Evolutionary conservation across 2,888 invertebrate species (phyloP).

Genomic region (Drosophila vallismaia): DNA sequence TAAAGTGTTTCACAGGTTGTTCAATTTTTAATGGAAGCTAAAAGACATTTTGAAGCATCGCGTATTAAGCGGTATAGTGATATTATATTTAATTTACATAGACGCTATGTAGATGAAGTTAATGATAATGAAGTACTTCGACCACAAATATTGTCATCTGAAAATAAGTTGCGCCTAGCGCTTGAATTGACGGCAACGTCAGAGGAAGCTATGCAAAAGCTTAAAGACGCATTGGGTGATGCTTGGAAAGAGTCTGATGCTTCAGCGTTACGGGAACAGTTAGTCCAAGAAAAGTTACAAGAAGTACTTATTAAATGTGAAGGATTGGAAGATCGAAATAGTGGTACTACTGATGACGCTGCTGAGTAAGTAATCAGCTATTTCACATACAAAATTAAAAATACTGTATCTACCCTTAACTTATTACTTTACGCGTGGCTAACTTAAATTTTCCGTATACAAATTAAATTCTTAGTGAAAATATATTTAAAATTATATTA

Average conservation of each 20-base stretch:
- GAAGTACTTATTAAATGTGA: slow-evolving; percentile 74
- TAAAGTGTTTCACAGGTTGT: slow-evolving; percentile 44
- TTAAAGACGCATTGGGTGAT: slow-evolving; percentile 70
- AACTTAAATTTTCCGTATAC: too few species aligned
- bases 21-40: slow-evolving; percentile 70
- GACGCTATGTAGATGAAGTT: slow-evolving; percentile 68
- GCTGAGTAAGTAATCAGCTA: slow-evolving; percentile 64
- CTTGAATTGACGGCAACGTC: slow-evolving; percentile 75
- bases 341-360: slow-evolving; percentile 65
- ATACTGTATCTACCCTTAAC: too few species aligned
- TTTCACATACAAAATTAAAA: too few species aligned
- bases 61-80: slow-evolving; percentile 71
- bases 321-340: slow-evolving; percentile 61
- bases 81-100: slow-evolving; percentile 71
- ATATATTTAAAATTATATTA: too few species aligned
- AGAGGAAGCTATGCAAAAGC: slow-evolving; percentile 70
- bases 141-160: slow-evolving; percentile 73
- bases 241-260: slow-evolving; percentile 80
- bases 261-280: slow-evolving; percentile 74
- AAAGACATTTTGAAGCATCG: slow-evolving; percentile 71
- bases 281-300: slow-evolving; percentile 77
- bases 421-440: too few species aligned
- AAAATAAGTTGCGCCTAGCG: slow-evolving; percentile 71
- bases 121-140: slow-evolving; percentile 65
- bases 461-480: too few species aligned